Evolutionary conservation across 64 coral and sea anemone species (phyloP), one percentile per base, ranked within the genome.

Genomic region (Hydrozoanthus tunicans): DNA sequence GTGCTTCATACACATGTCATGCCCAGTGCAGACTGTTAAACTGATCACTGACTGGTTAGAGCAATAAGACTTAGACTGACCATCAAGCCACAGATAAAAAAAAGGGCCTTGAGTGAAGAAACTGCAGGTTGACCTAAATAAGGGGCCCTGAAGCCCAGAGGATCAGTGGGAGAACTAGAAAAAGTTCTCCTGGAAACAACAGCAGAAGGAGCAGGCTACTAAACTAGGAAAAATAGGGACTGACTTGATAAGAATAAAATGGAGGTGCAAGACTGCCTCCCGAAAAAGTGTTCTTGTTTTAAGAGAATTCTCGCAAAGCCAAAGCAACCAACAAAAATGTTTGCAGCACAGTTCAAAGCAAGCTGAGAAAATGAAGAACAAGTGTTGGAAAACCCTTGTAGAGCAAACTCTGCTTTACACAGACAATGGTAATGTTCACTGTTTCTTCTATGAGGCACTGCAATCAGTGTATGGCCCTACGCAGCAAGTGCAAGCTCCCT

Each of bases 51-150:
- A 73, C n/a, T 51, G 6, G 26, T 73, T 6, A 6, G 24, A 6
- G 24, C 25, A 26, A 73, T 20, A 20, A 20, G 26, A 51, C 8
- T 75, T 6, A 52, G 12, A 75, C 32, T 75, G 72, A 75, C 12
- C 72, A 75, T 75, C 72, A 75, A 75, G 72, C 62, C 3, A 64
- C 3, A 83, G 27, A 51, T 59, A 83, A 64, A 59, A 56, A 79
- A 58, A 79, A 79, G 60, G 60, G 24, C 65, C 59, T 12, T 17
- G 58, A 83, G 65, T 24, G 65, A 83, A 64, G 59, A 89, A 23
- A 32, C 72, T 75, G 20, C 5, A 75, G 26, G 72, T 75, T 23
- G 72, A 75, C 25, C 52, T 6, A 7, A 75, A 20, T 20, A 20
- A 20, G 20, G 23, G 43, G 7, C 62, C 9, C 5, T 5, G 64